Conservation (phyloP, 2,797 vertebrate species). For the Melanotaenia pygmaea region DNA sequence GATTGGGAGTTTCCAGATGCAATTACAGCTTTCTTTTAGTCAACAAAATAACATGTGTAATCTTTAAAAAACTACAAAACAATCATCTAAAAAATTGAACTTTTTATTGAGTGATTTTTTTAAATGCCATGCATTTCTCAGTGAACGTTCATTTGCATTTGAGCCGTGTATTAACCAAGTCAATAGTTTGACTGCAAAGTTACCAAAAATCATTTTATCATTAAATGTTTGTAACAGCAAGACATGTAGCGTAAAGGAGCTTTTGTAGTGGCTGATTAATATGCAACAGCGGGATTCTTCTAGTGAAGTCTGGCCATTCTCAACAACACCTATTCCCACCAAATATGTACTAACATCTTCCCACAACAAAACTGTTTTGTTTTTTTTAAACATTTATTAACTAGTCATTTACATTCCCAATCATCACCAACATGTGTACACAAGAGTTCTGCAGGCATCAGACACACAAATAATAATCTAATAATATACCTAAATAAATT, state of each 20-base stretch:
- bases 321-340: not conserved
- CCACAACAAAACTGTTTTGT: not conserved
- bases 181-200: not conserved
- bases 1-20: not conserved
- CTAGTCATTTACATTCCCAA: not conserved
- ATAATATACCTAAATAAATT: not conserved
- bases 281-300: not conserved
- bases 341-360: not conserved
- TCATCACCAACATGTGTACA: not conserved
- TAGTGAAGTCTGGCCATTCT: not conserved
- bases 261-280: not conserved
- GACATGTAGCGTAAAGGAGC: not conserved
- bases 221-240: not conserved
- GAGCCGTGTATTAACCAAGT: not conserved
- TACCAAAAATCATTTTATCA: not conserved
- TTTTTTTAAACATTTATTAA: not conserved
- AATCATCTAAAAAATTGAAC: not conserved
- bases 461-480: not conserved
- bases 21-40: too few relatives aligned
- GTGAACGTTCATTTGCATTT: not conserved
- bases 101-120: not conserved
- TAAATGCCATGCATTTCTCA: not conserved
- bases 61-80: not conserved
- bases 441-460: not conserved
- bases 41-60: too few relatives aligned